phyloP scores from a whole-genome alignment of 64 coral and sea anemone species.

The Stichodactyla helianthus region DNA sequence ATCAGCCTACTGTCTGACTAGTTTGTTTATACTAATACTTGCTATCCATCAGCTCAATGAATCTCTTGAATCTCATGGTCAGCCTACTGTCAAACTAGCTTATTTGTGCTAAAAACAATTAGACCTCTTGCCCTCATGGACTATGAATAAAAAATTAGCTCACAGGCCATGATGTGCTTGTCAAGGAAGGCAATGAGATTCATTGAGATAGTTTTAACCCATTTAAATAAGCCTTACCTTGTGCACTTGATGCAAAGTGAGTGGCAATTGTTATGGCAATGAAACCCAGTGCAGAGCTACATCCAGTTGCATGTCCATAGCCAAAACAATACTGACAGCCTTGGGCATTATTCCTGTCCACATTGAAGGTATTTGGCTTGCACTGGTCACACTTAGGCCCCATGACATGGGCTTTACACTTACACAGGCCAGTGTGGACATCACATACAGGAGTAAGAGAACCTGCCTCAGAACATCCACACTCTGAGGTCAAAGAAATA shows the following conservation, averaged over 20 bases:
- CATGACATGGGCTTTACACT: conserved; percentile 56
- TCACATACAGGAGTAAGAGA: conserved; percentile 46
- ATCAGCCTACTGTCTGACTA: no score
- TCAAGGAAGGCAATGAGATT: neutral
- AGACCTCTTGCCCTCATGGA: no score
- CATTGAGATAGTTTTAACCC: neutral
- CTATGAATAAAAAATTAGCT: no score
- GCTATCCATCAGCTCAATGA: no score
- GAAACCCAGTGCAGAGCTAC: conserved; percentile 66
- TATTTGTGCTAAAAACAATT: no score
- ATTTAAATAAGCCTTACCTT: neutral
- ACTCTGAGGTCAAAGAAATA: conserved; percentile 34
- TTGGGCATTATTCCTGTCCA: conserved; percentile 34
- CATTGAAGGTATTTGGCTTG: conserved; percentile 66
- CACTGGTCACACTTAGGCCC: conserved; percentile 70
- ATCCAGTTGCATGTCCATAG: conserved; percentile 50
- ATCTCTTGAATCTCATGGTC: no score
- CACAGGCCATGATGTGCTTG: neutral
- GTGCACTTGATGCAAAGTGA: conserved; percentile 32
- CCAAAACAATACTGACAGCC: conserved; percentile 92
- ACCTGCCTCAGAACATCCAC: conserved; percentile 59
- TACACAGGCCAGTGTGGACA: conserved; percentile 43
- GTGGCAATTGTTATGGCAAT: conserved; percentile 42
- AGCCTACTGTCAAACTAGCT: no score
- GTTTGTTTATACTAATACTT: no score